Base-by-base conservation (phyloP, 2,888 invertebrate genomes). In the Helobdella robusta region DNA sequence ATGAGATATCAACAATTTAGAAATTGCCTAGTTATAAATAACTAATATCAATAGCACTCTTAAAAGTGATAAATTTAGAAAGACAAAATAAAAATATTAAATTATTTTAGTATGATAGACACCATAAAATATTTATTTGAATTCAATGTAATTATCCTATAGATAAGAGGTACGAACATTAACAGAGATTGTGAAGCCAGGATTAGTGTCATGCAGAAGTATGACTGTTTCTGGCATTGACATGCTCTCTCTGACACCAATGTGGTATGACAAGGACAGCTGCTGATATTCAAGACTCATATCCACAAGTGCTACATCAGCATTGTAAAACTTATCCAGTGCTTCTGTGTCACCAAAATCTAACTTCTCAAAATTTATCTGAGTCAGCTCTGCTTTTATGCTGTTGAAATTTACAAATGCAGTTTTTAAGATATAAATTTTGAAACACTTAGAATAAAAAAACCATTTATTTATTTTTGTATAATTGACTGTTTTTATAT, bases 331-430 rank as follows among this genome's bases (percentile, higher is more conserved):
- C 71, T 87, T 87, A 78, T 95, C 94, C 74, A 95, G 81, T 0
- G 91, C 90, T 79, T 89, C 90, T 18, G 91, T 89, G 82, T 97
- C 97, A 0, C 95, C 97, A 81, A 94, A 97, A 81, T 98, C 97
- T 71, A 97, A 82, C 79, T 91, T 92, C 78, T 97, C 92, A 84
- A 94, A 97, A 3, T 72, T 72, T 4, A 79, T 73, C 48, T 73
- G 72, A 46, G 73, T 73, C 48, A 77, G 68, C 11, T 72, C 71
- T 1, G 74, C 74, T 59, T 75, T 73, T 15, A 71, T 59, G 64
- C 78, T 78, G 59, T 23, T 59, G 36, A 18, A 8, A 34, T n/a
- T n/a, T n/a, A n/a, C 20, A n/a, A 2, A 59, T 59, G n/a, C 5
- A 11, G 35, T 59, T 8, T 64, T 4, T 30, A 40, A 18, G 8